These are phyloP conservation scores for Salminus brasiliensis DNA, from an alignment of 2,113 vertebrate genomes.

Conservation along the genomic window DNA sequence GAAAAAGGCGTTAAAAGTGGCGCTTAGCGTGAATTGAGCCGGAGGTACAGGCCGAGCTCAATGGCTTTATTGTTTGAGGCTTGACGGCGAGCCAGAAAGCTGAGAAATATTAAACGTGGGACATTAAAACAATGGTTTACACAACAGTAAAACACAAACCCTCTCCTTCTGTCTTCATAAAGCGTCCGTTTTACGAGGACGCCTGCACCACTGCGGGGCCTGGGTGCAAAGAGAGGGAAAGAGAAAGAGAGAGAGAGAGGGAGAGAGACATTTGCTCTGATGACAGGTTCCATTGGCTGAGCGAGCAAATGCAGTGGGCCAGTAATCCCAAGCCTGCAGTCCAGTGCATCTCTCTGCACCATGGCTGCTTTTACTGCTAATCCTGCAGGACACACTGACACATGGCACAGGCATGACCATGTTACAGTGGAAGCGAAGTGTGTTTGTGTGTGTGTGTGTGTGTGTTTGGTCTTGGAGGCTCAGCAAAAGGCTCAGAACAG, in stretches of 20 bases:
- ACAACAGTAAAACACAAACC: constrained; percentile 71
- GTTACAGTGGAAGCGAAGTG: constrained; percentile 23
- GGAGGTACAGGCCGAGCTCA: constrained; percentile 71
- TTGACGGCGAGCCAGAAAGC: constrained; percentile 72
- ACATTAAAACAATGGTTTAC: constrained; percentile 79
- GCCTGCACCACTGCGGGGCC: constrained; percentile 48
- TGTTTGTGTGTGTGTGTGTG: constrained; percentile 37
- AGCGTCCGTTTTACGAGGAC: constrained; percentile 35
- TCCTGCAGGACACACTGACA: neutral
- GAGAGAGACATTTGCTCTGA: constrained; percentile 2
- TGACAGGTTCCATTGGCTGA: constrained; percentile 5
- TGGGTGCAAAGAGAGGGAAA: constrained; percentile 48
- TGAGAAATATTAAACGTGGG: constrained; percentile 73
- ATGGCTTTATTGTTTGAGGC: constrained; percentile 77
- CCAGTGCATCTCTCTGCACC: neutral
- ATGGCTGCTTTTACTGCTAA: constrained; percentile 58
- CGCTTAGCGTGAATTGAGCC: constrained; percentile 49
- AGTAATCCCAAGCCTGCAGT: constrained; percentile 5
- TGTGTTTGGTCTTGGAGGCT: too few relatives aligned
- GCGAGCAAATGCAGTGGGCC: constrained; percentile 15
- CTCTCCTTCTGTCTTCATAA: constrained; percentile 68
- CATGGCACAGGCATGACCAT: neutral
- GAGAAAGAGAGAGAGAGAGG: neutral
- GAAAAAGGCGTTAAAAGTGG: constrained; percentile 57
- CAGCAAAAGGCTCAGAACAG: too few relatives aligned